A percentile compares a stretch with the other conserved stretches of the same genome.
Evolutionary conservation across 2,113 vertebrate species (phyloP).

Genomic region (Furnarius figulus): DNA sequence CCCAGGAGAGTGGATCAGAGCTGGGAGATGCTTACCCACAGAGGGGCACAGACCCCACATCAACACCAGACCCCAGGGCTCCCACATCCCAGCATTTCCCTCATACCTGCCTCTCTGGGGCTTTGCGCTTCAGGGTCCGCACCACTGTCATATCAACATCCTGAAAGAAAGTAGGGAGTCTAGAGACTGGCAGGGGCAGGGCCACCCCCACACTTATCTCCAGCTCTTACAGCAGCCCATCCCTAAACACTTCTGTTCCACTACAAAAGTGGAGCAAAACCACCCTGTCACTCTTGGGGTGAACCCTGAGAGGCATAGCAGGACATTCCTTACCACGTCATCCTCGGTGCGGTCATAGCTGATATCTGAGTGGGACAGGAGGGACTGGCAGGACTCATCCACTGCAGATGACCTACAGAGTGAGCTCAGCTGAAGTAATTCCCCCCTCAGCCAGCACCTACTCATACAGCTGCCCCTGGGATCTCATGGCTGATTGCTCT

Average conservation of each 20-base stretch:
- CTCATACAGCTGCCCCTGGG: background rate
- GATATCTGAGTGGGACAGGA: constrained; percentile 86
- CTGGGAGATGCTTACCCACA: background rate
- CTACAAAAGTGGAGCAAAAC: background rate
- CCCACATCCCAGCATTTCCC: background rate
- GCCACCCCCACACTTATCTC: background rate
- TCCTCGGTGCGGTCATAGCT: constrained; percentile 88
- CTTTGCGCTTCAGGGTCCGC: constrained; percentile 47
- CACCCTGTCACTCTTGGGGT: background rate
- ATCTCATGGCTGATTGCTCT: background rate
- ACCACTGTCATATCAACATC: background rate
- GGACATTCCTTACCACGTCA: constrained; percentile 72
- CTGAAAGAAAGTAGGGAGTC: background rate
- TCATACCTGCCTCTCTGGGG: constrained; percentile 37
- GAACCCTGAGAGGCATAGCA: accelerated
- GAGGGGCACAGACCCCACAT: background rate
- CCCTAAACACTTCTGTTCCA: background rate
- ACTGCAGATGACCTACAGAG: constrained; percentile 76
- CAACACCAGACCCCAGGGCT: background rate
- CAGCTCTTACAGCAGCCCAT: background rate
- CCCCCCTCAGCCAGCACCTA: background rate
- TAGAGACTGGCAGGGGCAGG: background rate
- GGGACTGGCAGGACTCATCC: constrained; percentile 78
- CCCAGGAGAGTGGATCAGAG: background rate
- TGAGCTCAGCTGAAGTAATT: background rate